Base-by-base conservation (phyloP, 2,113 vertebrate genomes). In the Oryzias melastigma region DNA sequence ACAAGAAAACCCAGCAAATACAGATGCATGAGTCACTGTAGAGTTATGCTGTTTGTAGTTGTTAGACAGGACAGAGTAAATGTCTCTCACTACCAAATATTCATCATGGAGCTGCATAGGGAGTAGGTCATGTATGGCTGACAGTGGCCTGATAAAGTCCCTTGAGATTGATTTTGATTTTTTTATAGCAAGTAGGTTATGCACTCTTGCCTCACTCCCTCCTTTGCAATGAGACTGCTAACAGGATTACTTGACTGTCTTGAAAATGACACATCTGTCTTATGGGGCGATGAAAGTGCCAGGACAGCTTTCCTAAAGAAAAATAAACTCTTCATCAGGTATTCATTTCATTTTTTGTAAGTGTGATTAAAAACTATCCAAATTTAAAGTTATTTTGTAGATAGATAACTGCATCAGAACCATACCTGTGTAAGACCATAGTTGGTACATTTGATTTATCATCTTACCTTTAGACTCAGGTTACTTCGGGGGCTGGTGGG, bases 401-500 rank as follows among this genome's bases (percentile, higher is more conserved):
- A 35, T 35, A 12, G 8, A 10, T 35, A 35, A 35, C 29, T 35
- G 8, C 10, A 2, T 35, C 29, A 35, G 29, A 35, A 35, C 29
- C 29, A 35, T 35, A 35, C 0, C 29, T 10, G 8, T 35, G 29
- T 8, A 7, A 35, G 29, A 29, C 2, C 29, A 29, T 8, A 1
- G 7, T 12, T 35, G 29, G 8, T 35, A 12, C 1, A 35, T 35
- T 35, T 35, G 8, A 35, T 35, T 35, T 5, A 4, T 6, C 5
- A 8, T 66, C 88, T 79, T 91, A 98, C 97, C 93, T 96, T 97
- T 55, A 95, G 89, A 78, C 91, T 90, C 53, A 90, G 89, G 77
- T 91, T 84, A 65, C 94, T 92, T 81, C 90, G 91, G 54, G 95
- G 96, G 77, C 96, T 96, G 56, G 95, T 97, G 68, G 97, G 96